Evolutionary conservation across 2,888 invertebrate genomes (phyloP).

Genomic region (Eristalis intricaria): DNA sequence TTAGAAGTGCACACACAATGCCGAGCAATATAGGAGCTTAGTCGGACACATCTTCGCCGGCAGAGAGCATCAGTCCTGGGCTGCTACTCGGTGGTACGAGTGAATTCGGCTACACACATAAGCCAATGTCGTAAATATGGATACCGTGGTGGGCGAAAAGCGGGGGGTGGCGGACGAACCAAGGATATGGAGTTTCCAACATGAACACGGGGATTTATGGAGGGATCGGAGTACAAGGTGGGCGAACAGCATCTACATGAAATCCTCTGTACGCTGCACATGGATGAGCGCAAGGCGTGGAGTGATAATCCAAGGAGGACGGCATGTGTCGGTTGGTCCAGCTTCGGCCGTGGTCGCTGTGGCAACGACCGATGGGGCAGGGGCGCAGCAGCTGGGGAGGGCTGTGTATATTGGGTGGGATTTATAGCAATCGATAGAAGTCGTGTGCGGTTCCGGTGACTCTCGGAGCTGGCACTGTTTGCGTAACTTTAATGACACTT

Average conservation of each 20-base stretch:
- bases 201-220: constrained; percentile 44
- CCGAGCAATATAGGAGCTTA: constrained; percentile 34
- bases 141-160: constrained; percentile 4
- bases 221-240: constrained; percentile 41
- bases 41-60: constrained; percentile 28
- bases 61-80: constrained; percentile 15
- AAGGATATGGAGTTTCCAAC: background rate
- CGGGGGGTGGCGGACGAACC: background rate
- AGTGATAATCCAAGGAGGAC: background rate
- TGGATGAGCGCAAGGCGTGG: background rate
- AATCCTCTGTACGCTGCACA: constrained; percentile 15
- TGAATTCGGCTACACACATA: background rate
- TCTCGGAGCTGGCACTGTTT: background rate
- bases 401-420: constrained; percentile 49
- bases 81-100: constrained; percentile 17
- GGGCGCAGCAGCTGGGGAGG: background rate
- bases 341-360: constrained; percentile 16
- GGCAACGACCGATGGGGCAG: constrained; percentile 20
- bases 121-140: constrained; percentile 67
- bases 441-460: constrained; percentile 42
- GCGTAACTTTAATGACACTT: constrained; percentile 52
- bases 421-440: constrained; percentile 65
- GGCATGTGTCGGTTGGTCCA: background rate
- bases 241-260: constrained; percentile 31
- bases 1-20: constrained; percentile 39